Conservation (phyloP, 2,888 invertebrate genomes). For the Drosophila gaucha region DNA sequence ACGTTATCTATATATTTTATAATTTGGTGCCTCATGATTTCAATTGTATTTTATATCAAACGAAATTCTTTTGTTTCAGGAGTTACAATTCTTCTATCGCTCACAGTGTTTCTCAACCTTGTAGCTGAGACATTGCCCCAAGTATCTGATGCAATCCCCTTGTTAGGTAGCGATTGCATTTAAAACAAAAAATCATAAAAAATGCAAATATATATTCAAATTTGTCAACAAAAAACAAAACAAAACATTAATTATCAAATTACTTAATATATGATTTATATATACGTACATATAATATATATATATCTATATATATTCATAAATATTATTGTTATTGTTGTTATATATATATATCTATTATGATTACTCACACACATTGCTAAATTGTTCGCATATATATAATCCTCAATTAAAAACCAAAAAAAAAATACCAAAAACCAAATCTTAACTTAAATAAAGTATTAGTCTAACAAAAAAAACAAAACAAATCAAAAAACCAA, state of each 20-base stretch:
- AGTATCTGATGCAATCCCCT: conserved; percentile 99
- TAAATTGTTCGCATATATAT: conserved; percentile 81
- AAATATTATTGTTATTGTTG: conserved; percentile 81
- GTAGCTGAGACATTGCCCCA: conserved; percentile 99
- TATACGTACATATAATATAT: conserved; percentile 82
- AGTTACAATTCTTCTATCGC: conserved; percentile 99
- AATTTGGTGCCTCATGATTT: conserved; percentile 63
- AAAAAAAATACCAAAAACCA: conserved; percentile 53
- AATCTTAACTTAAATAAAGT: conserved; percentile 73
- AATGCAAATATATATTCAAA: conserved; percentile 84
- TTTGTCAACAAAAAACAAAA: conserved; percentile 70
- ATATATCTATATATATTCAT: conserved; percentile 81
- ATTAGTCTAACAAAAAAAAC: conserved; percentile 73
- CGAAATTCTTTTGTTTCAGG: conserved; percentile 90
- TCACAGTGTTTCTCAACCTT: conserved; percentile 99
- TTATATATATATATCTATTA: conserved; percentile 80
- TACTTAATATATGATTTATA: conserved; percentile 81
- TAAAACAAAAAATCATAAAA: conserved; percentile 73
- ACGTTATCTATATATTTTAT: conserved; percentile 59
- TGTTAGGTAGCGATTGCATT: conserved; percentile 95
- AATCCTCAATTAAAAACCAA: conserved; percentile 66
- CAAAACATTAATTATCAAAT: conserved; percentile 72
- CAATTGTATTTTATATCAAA: conserved; percentile 78
- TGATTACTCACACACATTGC: conserved; percentile 81
- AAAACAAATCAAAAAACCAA: too few relatives aligned